Conservation (phyloP, 2,797 vertebrate species). For the Bovichtus diacanthus region DNA sequence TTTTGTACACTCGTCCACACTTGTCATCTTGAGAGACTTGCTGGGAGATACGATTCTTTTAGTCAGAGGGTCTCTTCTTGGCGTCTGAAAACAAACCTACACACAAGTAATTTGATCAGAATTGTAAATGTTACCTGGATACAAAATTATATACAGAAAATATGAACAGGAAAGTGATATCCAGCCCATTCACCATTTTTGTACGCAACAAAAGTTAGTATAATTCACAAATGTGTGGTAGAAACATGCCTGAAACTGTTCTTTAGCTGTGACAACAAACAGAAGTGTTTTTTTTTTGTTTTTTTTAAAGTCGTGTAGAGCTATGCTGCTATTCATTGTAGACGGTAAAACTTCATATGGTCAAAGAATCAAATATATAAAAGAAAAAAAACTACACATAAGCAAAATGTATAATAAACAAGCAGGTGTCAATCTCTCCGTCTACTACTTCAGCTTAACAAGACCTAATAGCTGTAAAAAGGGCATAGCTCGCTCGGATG, state of each 20-base stretch:
- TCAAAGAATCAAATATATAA: not conserved
- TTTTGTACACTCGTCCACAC: slow-evolving; percentile 72
- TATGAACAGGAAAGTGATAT: not conserved
- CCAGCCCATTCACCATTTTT: not conserved
- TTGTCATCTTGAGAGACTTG: slow-evolving; percentile 73
- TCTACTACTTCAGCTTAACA: not conserved
- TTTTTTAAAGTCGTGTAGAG: not conserved
- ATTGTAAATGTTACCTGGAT: not conserved
- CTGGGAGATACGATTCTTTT: slow-evolving; percentile 89
- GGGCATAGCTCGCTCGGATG: too few species aligned
- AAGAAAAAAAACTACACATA: not conserved
- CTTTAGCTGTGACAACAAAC: not conserved
- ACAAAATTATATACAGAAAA: not conserved
- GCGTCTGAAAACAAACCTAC: slow-evolving; percentile 97
- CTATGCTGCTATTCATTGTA: not conserved
- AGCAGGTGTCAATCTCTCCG: not conserved
- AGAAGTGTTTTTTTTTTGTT: not conserved
- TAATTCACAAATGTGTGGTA: not conserved
- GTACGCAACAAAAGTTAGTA: not conserved
- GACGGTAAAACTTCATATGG: not conserved
- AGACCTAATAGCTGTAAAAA: not conserved
- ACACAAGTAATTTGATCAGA: slow-evolving; percentile 32
- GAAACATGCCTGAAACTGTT: slow-evolving; percentile 3
- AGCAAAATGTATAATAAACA: too few species aligned
- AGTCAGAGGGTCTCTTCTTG: slow-evolving; percentile 91